Evolutionary conservation across 1,140 invertebrate genomes (phyloP), one percentile per base, ranked within the genome.

Genomic region (Drosophila ambigua): DNA sequence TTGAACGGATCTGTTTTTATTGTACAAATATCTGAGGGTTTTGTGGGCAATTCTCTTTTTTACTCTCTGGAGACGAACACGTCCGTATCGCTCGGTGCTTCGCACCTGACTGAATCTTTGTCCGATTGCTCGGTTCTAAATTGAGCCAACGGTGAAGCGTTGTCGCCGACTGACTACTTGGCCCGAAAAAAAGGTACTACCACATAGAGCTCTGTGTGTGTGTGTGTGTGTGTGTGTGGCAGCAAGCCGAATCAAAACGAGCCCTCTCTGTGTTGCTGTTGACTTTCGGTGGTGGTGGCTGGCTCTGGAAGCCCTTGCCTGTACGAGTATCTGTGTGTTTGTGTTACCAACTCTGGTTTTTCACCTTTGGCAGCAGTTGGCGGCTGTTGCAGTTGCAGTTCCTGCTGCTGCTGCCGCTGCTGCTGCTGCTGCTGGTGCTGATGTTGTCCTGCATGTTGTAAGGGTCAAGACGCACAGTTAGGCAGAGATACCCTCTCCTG

Each of bases 31-130:
- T 39, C 4, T 13, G 11, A 13, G 35, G 35, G 9, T 39, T 39
- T 11, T 39, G 41, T 64, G 58, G 43, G 41, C 24, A 16, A 64
- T 72, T 74, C 61, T 58, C 16, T 16, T 16, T 16, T 57, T 43
- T 31, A 50, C 74, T 72, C 66, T 49, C 44, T 69, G 59, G 74
- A 85, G 78, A 78, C 81, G 75, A 63, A 87, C 85, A 91, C 90
- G 90, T 88, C 91, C 88, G 91, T 87, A 77, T 80, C 78, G 87
- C 73, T 89, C 81, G 91, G 91, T 92, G 91, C 90, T 91, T 91
- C 79, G 89, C 91, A 92, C 91, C 91, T 92, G 91, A 92, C 91
- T 92, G 90, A 92, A 91, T 91, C 82, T 91, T 90, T 77, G 50
- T 66, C 66, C 85, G 90, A 79, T 90, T 73, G 72, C 72, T 69